Evolutionary conservation across 2,888 invertebrate genomes (phyloP).

Genomic region (Bimastos eiseni): DNA sequence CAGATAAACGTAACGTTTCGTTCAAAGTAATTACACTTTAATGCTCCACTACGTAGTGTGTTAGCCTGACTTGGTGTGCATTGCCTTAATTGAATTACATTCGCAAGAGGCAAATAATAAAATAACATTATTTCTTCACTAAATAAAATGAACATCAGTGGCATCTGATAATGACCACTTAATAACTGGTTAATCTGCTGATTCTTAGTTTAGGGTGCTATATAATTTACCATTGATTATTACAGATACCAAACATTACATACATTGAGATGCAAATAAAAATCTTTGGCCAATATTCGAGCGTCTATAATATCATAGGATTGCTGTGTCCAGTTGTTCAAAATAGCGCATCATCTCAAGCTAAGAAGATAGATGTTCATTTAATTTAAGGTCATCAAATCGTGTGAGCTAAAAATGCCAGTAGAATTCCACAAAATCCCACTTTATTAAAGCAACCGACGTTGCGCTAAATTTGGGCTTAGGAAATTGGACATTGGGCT

Average conservation of each 20-base stretch:
- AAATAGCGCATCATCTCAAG: background rate
- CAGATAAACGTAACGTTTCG: too few species aligned
- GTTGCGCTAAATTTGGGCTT: background rate
- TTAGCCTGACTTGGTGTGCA: too few species aligned
- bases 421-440: background rate
- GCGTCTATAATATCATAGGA: background rate
- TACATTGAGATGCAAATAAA: background rate
- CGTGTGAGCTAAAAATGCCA: background rate
- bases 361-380: background rate
- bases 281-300: background rate
- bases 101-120: too few species aligned
- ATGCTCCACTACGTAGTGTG: too few species aligned
- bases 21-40: too few species aligned
- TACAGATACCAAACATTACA: background rate
- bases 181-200: background rate
- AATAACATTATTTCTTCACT: too few species aligned
- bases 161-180: background rate
- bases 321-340: background rate
- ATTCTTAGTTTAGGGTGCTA: background rate
- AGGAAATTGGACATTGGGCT: background rate
- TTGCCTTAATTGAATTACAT: too few species aligned
- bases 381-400: background rate
- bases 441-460: background rate
- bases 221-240: background rate
- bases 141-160: background rate